These are phyloP conservation scores for Dolomedes plantarius DNA, from an alignment of 2,888 invertebrate species.

Conservation along the genomic window DNA sequence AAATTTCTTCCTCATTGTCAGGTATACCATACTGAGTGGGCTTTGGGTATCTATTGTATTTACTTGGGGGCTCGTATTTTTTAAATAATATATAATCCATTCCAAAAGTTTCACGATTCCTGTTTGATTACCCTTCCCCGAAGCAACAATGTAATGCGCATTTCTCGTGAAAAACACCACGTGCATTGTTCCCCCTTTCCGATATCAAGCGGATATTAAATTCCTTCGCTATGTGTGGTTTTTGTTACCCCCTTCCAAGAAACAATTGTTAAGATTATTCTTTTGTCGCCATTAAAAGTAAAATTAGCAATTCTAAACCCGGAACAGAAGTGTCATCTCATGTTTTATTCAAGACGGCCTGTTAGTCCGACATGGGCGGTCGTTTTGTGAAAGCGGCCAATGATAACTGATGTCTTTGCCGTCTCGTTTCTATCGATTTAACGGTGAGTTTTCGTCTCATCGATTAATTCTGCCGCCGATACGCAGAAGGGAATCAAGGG, in stretches of 20 bases:
- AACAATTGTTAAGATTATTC: constrained; percentile 4
- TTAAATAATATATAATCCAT: too few species aligned
- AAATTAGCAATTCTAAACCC: constrained; percentile 39
- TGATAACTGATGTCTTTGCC: constrained; percentile 32
- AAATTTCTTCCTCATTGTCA: too few species aligned
- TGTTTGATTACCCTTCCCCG: too few species aligned
- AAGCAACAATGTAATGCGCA: too few species aligned
- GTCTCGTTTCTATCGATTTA: constrained; percentile 29
- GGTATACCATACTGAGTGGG: too few species aligned
- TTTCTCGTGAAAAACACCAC: background rate
- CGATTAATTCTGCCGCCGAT: constrained; percentile 7
- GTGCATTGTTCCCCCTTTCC: background rate
- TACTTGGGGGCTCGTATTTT: too few species aligned
- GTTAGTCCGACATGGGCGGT: constrained; percentile 32
- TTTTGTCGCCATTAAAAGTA: constrained; percentile 42
- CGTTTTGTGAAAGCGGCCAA: constrained; percentile 26
- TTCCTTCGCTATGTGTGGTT: background rate
- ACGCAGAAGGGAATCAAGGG: constrained; percentile 15
- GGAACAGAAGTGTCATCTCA: constrained; percentile 17
- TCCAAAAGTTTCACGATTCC: too few species aligned
- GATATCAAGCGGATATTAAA: background rate
- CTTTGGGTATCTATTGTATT: too few species aligned
- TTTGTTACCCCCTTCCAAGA: background rate
- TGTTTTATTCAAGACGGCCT: constrained; percentile 47
- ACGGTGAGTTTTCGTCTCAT: background rate